A percentile compares a stretch with the other conserved stretches of the same genome.
phyloP scores from a whole-genome alignment of 2,888 invertebrate species.

The Cylloceria caligata region DNA sequence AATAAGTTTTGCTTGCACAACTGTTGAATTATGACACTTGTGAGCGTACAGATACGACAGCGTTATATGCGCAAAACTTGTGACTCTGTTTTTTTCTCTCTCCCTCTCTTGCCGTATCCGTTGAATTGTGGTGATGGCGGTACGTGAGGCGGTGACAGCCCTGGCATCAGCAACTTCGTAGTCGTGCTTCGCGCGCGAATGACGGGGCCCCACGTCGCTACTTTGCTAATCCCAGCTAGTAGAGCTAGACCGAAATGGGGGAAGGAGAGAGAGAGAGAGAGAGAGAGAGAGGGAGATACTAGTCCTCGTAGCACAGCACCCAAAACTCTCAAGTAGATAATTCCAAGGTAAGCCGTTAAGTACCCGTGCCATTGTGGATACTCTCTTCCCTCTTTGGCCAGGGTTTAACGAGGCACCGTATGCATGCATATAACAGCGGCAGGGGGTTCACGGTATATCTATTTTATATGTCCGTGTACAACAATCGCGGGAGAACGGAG shows the following conservation, averaged over 20 bases:
- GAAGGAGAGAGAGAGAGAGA: constrained; percentile 19
- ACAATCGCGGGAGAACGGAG: constrained; percentile 11
- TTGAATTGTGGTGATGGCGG: constrained; percentile 11
- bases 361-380: constrained; percentile 56
- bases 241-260: constrained; percentile 10
- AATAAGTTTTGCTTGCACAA: not conserved
- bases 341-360: constrained; percentile 62
- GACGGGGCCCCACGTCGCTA: constrained; percentile 35
- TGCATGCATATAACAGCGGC: not conserved
- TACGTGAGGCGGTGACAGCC: not conserved
- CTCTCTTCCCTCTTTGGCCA: constrained; percentile 43
- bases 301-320: not conserved
- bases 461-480: constrained; percentile 14
- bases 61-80: not conserved
- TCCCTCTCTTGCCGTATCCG: constrained; percentile 2
- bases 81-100: no score
- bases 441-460: constrained; percentile 1
- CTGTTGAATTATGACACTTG: constrained; percentile 8
- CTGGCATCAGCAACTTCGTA: constrained; percentile 24
- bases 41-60: not conserved
- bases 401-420: constrained; percentile 8
- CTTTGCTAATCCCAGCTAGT: constrained; percentile 51
- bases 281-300: constrained; percentile 30
- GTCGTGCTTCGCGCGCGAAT: constrained; percentile 28
- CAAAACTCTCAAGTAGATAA: constrained; percentile 62